Base-by-base conservation (phyloP, 2,888 invertebrate species). In the Dynastes tityus region DNA sequence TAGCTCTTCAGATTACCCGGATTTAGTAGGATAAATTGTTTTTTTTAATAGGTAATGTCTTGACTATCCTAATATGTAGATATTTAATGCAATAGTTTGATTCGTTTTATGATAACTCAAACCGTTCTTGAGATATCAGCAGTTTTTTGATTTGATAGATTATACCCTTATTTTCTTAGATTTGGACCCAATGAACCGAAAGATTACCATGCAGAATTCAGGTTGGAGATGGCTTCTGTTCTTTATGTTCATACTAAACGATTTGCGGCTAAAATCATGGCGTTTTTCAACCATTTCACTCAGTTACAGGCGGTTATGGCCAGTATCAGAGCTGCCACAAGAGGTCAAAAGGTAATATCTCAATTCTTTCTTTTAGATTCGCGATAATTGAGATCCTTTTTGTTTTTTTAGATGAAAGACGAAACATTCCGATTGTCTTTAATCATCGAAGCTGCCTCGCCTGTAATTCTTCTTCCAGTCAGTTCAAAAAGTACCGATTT, bases 171-270 rank as follows among this genome's bases (percentile, higher is more conserved):
- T 16, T n/a, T 49, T 77, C 22, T 49, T 78, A 91, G 91, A 80
- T 90, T 90, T 86, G 88, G 91, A 11, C 84, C 90, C 9, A 91
- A 91, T 61, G 93, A 93, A 81, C 89, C 89, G 0, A 83, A 85
- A 55, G 88, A 91, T 83, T 94, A 92, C 86, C 96, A 97, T 83
- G 91, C 94, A 1, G 92, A 92, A 80, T 89, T 98, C 68, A 91
- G 91, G 80, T 87, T 98, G 45, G 93, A 94, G 85, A 96, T 98
- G 96, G 94, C 96, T 0, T 97, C 98, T 0, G 95, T 98, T 1
- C 93, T 95, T 84, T 98, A 98, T 88, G 95, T 98, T 74, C 98
- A 98, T 89, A 98, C 98, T 0, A 96, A 97, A 86, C 92, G 98
- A 76, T 99, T 98, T 90, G 93, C 98, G 73, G 93, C 94, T 27